Evolutionary conservation across 2,888 invertebrate species (phyloP), one percentile per base, ranked within the genome.

Genomic region (Xestia rhomboidea): DNA sequence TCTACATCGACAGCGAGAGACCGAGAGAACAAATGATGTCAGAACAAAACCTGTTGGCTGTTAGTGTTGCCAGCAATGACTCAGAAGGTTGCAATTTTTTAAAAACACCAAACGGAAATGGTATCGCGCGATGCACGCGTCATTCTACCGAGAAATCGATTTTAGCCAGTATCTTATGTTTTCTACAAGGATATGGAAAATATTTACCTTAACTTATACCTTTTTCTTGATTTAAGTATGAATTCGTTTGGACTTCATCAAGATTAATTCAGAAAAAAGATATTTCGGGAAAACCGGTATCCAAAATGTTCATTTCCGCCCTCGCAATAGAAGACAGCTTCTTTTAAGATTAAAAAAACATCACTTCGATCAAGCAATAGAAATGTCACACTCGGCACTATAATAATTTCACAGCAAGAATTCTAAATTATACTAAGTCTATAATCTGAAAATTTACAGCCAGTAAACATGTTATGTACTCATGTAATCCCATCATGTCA

Each of bases 1-100:
- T 60, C 60, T 30, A 54, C 38, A 76, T 68, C 70, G 74, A 51
- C 63, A 63, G 71, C 57, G 66, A 77, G 64, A 69, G 77, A 63
- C 68, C 57, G 66, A 77, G 64, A 69, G 77, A 75, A 83, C 70
- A 68, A 64, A 71, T 87, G 87, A 88, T 86, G 87, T 87, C 87
- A 88, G 82, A 76, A 71, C 27, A 74, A 85, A 88, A 87, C 88
- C 78, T 81, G 88, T 86, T 86, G 57, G 73, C 77, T 80, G 88
- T 87, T 86, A 62, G 73, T 79, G 66, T 30, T 73, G 68, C 74
- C 54, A 67, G 34, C 60, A 76, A 44, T 83, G 88, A 79, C 74
- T 83, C 86, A 87, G 72, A 49, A 51, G 60, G 27, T 77, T 71
- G 79, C 75, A 46, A 87, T 83, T 83, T 81, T 51, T 41, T 62